A percentile compares a stretch with the other conserved stretches of the same genome.
Conservation (phyloP, 2,888 invertebrate genomes). For the Rapana venosa region DNA sequence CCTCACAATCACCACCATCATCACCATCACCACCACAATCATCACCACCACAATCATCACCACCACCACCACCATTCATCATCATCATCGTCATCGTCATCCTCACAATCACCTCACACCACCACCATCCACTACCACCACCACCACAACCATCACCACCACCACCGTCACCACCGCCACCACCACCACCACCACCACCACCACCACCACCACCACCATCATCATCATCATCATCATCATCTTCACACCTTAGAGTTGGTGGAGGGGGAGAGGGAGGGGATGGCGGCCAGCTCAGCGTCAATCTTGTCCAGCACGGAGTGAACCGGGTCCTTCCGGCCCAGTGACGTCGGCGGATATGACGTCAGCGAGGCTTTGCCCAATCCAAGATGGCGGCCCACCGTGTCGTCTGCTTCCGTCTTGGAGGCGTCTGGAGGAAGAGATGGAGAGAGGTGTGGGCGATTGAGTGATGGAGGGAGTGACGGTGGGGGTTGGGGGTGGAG, state of each 20-base stretch:
- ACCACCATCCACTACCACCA: too few species aligned
- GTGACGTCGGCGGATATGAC: not conserved
- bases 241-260: too few species aligned
- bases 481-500: too few species aligned
- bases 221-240: not conserved
- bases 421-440: slow-evolving; percentile 28
- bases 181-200: not conserved
- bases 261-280: slow-evolving; percentile 40
- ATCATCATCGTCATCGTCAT: too few species aligned
- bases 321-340: slow-evolving; percentile 62
- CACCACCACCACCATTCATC: too few species aligned
- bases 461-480: too few species aligned
- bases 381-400: not conserved
- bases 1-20: not conserved
- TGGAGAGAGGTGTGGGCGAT: too few species aligned
- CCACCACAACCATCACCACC: too few species aligned
- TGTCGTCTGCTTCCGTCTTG: slow-evolving; percentile 15
- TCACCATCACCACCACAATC: not conserved
- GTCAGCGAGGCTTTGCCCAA: not conserved
- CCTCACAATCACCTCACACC: too few species aligned
- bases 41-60: not conserved
- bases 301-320: slow-evolving; percentile 68
- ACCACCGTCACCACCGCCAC: not conserved
- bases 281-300: slow-evolving; percentile 67
- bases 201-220: not conserved